phyloP scores from a whole-genome alignment of 2,888 invertebrate species.

The Crossocerus cetratus region DNA sequence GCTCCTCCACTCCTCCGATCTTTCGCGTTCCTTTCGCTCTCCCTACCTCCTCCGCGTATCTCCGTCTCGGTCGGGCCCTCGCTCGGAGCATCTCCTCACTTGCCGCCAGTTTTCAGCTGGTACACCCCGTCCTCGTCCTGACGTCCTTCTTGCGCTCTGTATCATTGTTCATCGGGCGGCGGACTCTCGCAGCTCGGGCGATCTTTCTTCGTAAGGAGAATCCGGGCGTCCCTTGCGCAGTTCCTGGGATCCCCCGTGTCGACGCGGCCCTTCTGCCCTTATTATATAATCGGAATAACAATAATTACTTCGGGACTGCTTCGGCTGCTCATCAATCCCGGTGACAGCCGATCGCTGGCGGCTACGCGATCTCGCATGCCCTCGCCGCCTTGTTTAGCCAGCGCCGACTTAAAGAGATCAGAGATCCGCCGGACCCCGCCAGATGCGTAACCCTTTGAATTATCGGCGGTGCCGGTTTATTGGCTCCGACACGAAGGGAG shows the following conservation, averaged over 20 bases:
- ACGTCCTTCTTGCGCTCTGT: conserved; percentile 30
- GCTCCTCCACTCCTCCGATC: conserved; percentile 58
- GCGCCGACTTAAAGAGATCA: conserved; percentile 38
- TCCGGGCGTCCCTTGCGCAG: background rate
- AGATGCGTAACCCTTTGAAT: conserved; percentile 25
- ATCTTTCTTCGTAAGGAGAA: too few relatives aligned
- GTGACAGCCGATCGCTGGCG: conserved; percentile 67
- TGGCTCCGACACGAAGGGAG: conserved; percentile 13
- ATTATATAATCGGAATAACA: conserved; percentile 75
- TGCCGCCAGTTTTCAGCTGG: too few relatives aligned
- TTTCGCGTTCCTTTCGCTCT: conserved; percentile 1
- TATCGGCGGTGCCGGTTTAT: conserved; percentile 41
- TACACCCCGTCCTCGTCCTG: conserved; percentile 35
- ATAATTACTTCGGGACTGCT: conserved; percentile 69
- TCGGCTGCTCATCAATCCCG: conserved; percentile 72
- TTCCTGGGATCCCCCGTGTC: background rate
- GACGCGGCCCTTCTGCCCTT: conserved; percentile 54
- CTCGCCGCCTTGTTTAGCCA: conserved; percentile 39
- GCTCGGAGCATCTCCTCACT: too few relatives aligned
- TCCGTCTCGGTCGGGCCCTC: conserved; percentile 5
- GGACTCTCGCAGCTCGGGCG: too few relatives aligned
- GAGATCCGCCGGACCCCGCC: conserved; percentile 27
- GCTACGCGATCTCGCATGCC: conserved; percentile 36
- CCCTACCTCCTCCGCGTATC: conserved; percentile 20
- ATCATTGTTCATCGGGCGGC: conserved; percentile 5